These are phyloP conservation scores for Buteo buteo DNA, from an alignment of 2,113 vertebrate species.

Conservation along the genomic window DNA sequence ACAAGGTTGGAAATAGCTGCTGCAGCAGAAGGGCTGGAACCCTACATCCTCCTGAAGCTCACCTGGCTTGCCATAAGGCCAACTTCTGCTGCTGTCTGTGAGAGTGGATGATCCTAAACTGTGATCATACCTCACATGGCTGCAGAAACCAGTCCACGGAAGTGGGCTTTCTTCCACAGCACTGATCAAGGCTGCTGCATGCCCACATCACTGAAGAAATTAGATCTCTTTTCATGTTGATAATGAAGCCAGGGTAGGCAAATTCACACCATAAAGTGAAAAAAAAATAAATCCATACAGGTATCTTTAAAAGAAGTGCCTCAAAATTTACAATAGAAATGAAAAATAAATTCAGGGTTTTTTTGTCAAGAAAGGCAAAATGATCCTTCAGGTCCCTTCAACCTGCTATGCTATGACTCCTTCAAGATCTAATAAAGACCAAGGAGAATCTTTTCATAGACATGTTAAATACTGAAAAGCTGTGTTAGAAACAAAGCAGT, in stretches of 20 bases:
- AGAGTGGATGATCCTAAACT: neutral
- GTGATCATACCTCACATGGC: rapidly evolving
- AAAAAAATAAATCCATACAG: neutral
- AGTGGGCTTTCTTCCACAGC: neutral
- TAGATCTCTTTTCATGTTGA: rapidly evolving
- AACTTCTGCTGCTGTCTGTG: neutral
- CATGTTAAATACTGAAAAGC: neutral
- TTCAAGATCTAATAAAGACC: neutral
- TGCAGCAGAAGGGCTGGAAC: neutral
- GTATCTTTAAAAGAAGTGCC: neutral
- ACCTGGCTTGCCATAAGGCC: neutral
- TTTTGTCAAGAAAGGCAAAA: neutral
- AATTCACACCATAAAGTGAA: neutral
- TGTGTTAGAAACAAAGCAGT: neutral
- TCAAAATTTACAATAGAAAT: neutral
- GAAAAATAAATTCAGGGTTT: neutral
- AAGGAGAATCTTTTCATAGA: neutral
- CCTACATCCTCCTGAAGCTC: neutral
- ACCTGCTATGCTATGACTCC: neutral
- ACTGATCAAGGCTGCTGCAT: neutral
- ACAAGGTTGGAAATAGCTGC: neutral
- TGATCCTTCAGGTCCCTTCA: neutral
- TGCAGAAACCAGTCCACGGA: neutral
- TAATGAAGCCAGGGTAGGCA: neutral
- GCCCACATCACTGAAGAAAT: rapidly evolving